Evolutionary conservation across 2,888 invertebrate species (phyloP), one percentile per base, ranked within the genome.

Genomic region (Agonopterix subpropinquella): DNA sequence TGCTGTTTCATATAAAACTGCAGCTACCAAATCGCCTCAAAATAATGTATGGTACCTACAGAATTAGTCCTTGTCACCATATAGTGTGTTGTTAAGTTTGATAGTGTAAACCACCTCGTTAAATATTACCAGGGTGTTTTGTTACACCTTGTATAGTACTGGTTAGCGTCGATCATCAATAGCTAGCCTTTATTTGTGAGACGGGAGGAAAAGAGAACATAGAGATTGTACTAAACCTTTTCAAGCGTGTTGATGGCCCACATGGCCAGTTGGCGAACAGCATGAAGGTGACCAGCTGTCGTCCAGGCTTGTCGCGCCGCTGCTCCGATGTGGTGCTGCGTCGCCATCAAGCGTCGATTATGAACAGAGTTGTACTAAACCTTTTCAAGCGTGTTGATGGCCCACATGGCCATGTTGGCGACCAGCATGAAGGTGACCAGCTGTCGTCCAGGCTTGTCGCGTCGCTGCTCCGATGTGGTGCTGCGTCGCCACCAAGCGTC

Each of bases 191-290:
- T n/a, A n/a, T n/a, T n/a, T n/a, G n/a, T n/a, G n/a, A n/a, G n/a
- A n/a, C n/a, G n/a, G n/a, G n/a, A n/a, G n/a, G n/a, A n/a, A n/a
- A n/a, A n/a, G n/a, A n/a, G n/a, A n/a, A n/a, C n/a, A n/a, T n/a
- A n/a, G 4, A 18, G 18, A 18, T 18, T 18, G 18, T 18, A 18
- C 3, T 18, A 18, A 18, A 86, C 87, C 76, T 88, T 89, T 67
- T 96, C 95, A 47, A 96, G 85, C 0, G 95, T 94, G 70, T 96
- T 96, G 44, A 97, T 93, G 36, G 94, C 92, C 95, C 95, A 95
- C 89, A 96, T 92, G 11, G 96, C 95, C 80, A 96, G 68, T 95
- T 95, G 11, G 93, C 92, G 2, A 95, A 91, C 35, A 95, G 86
- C 9, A 97, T 84, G 75, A 96, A 97, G 0, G 96, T 97, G 43